Conservation (phyloP, 1,140 invertebrate genomes). For the Magallana angulata region DNA sequence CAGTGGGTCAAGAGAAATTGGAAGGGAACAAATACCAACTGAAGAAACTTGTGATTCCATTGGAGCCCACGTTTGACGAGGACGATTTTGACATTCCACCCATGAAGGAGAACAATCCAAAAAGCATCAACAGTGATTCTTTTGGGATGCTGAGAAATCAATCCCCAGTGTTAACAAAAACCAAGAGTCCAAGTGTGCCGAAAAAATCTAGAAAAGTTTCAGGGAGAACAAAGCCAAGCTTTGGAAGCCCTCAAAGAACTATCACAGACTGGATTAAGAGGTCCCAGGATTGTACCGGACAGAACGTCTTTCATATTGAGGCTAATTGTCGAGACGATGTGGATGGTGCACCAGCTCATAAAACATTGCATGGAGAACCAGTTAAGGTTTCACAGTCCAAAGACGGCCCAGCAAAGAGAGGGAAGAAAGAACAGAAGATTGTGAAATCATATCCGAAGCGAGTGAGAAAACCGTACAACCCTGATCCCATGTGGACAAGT, state of each 20-base stretch:
- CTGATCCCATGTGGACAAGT: constrained; percentile 17
- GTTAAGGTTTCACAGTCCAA: background rate
- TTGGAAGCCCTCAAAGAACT: constrained; percentile 55
- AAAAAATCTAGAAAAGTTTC: constrained; percentile 37
- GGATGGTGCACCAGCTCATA: constrained; percentile 25
- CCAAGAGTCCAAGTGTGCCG: background rate
- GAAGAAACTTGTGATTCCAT: constrained; percentile 52
- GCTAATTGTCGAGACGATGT: background rate
- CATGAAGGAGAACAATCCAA: constrained; percentile 45
- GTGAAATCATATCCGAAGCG: constrained; percentile 16
- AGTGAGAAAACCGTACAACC: constrained; percentile 24
- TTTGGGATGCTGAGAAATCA: background rate
- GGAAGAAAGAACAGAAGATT: constrained; percentile 15
- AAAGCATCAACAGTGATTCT: background rate
- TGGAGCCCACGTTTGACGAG: constrained; percentile 57
- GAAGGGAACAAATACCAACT: background rate
- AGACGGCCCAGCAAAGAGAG: background rate
- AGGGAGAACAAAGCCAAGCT: constrained; percentile 17
- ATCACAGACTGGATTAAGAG: constrained; percentile 61
- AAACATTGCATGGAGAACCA: background rate
- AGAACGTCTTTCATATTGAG: background rate
- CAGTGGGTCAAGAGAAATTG: background rate
- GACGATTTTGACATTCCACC: constrained; percentile 58
- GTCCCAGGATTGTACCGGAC: background rate
- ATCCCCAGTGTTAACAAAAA: background rate